These are phyloP conservation scores for Fregata magnificens DNA, from an alignment of 2,113 vertebrate species.

Conservation along the genomic window DNA sequence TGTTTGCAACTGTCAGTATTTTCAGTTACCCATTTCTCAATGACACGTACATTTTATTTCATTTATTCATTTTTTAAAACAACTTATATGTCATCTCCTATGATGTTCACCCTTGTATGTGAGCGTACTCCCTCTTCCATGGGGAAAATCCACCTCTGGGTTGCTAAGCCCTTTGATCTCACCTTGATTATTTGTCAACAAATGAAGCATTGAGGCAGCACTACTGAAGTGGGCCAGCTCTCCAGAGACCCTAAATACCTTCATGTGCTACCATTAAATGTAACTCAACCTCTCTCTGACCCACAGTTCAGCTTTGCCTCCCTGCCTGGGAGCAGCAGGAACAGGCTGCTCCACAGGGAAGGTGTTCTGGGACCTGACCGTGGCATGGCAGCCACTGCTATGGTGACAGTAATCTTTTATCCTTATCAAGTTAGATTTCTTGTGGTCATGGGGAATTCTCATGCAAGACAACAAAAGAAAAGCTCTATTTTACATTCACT, in stretches of 20 bases:
- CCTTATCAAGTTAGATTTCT: neutral
- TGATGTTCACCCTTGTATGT: rapidly evolving
- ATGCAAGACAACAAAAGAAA: neutral
- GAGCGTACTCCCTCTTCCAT: neutral
- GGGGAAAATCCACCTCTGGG: neutral
- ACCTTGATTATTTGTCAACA: neutral
- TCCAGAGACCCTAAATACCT: neutral
- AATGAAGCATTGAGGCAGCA: neutral
- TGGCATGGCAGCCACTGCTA: neutral
- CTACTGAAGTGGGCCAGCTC: neutral
- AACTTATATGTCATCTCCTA: neutral
- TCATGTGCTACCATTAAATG: neutral
- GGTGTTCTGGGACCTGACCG: neutral
- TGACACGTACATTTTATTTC: neutral
- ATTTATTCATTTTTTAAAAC: neutral
- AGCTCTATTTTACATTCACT: neutral
- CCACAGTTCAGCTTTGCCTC: neutral
- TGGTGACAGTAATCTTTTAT: neutral
- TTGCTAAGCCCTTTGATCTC: neutral
- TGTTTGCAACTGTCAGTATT: neutral
- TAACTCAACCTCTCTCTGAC: neutral
- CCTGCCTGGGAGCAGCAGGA: neutral
- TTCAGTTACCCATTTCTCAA: neutral
- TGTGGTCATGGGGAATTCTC: neutral
- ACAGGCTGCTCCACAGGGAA: neutral